Evolutionary conservation across 2,888 invertebrate species (phyloP), one percentile per base, ranked within the genome.

Genomic region (Hermaeophaga mercurialis): DNA sequence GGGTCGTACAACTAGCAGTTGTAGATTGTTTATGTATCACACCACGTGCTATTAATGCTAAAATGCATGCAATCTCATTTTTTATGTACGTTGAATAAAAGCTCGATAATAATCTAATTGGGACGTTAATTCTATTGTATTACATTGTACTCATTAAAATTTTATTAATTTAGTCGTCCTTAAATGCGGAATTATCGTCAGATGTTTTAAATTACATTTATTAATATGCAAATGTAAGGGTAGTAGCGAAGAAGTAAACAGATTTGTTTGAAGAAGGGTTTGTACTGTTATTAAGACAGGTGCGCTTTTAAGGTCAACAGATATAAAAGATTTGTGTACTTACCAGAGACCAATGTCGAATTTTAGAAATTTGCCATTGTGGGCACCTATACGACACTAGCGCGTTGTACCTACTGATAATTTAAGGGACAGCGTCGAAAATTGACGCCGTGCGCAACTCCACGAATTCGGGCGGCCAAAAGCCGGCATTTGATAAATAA

Each of bases 371-470:
- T 73, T 72, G 73, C 74, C 76, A 76, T 75, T 70, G 73, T 73
- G 73, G 75, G 75, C 75, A 78, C 76, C 76, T 75, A 75, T 66
- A 75, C 78, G 73, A 75, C 74, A 77, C 78, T 73, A 76, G 73
- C 75, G 77, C 76, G 75, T 75, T 75, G 74, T 76, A 76, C 76
- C 77, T 77, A 78, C 77, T 78, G 76, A 76, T 77, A 76, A 77
- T 74, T 75, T 74, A 75, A 73, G 73, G 73, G 74, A 69, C 66
- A 73, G 73, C 73, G 70, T 71, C 70, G 72, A 72, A 73, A 68
- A 69, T 69, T 67, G 72, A 69, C 69, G 71, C 66, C 73, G 71
- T 75, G 76, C 76, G 75, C 75, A 76, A 74, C 76, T 76, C 75
- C 73, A 72, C 72, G 70, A 75, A 76, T 73, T 75, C 73, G 74